Percentiles rank a stretch among this genome's conserved stretches.
These are phyloP conservation scores for Emydura subglobosa DNA, from an alignment of 2,113 vertebrate species.

Conservation along the genomic window DNA sequence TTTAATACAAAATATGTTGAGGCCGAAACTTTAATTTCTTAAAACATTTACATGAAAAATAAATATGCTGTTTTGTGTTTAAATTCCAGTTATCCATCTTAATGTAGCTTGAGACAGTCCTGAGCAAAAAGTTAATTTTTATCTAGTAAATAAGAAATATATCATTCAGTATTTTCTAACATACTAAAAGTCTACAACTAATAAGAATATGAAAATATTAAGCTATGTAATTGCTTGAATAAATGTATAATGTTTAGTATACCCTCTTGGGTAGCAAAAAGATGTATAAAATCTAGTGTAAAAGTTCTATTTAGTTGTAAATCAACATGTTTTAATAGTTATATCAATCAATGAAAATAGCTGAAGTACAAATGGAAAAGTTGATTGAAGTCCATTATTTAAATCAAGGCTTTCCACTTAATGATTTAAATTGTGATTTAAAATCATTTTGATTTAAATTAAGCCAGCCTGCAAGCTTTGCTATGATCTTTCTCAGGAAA, in stretches of 20 bases:
- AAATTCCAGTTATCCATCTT: background rate
- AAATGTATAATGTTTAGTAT: background rate
- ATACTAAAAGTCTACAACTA: background rate
- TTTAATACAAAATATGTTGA: background rate
- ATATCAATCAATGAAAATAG: background rate
- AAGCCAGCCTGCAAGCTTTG: too few species aligned
- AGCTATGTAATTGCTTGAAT: background rate
- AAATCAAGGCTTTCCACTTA: too few species aligned
- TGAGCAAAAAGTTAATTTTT: background rate
- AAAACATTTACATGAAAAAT: background rate
- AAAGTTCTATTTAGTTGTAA: background rate
- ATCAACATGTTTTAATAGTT: background rate
- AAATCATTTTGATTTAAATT: too few species aligned
- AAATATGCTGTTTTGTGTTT: background rate
- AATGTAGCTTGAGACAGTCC: background rate
- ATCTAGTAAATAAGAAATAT: background rate
- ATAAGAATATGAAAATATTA: background rate
- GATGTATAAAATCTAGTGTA: background rate
- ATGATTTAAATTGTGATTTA: too few species aligned
- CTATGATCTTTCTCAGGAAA: too few species aligned
- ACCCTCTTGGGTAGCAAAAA: background rate
- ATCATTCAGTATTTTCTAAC: background rate
- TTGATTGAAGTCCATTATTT: too few species aligned
- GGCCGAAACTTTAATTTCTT: background rate
- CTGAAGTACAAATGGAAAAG: background rate